A percentile compares a stretch with the other conserved stretches of the same genome.
phyloP scores from a whole-genome alignment of 2,888 invertebrate genomes.

The Acronicta psi region DNA sequence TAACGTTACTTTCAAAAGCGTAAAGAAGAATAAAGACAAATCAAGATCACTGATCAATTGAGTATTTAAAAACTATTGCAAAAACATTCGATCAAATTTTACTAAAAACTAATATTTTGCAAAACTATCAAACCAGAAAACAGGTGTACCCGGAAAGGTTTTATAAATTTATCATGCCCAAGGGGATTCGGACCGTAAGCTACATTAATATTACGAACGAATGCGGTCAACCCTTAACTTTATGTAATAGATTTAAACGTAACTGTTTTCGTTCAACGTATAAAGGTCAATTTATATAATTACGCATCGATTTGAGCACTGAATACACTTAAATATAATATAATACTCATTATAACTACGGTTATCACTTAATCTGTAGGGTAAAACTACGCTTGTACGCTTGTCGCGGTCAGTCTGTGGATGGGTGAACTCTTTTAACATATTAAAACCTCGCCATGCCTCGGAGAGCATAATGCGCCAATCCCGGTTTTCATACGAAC shows the following conservation, averaged over 20 bases:
- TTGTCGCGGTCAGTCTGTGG: too few species aligned
- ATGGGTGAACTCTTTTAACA: too few species aligned
- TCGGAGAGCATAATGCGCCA: too few species aligned
- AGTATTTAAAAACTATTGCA: background rate
- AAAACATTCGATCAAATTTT: background rate
- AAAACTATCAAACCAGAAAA: conserved; percentile 27
- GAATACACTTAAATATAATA: too few species aligned
- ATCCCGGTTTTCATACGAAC: too few species aligned
- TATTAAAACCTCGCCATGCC: too few species aligned
- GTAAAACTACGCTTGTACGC: too few species aligned
- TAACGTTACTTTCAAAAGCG: too few species aligned
- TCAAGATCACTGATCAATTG: too few species aligned
- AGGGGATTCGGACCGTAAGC: conserved; percentile 33
- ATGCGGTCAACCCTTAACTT: conserved; percentile 40
- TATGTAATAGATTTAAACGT: conserved; percentile 37
- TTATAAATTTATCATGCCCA: conserved; percentile 42
- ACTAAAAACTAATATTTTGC: conserved; percentile 4
- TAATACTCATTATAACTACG: too few species aligned
- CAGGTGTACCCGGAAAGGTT: conserved; percentile 29
- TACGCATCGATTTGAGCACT: conserved; percentile 7
- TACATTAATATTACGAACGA: conserved; percentile 39
- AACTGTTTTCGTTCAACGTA: conserved; percentile 22
- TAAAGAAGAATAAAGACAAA: too few species aligned
- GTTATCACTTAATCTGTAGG: too few species aligned
- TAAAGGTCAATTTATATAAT: conserved; percentile 21